A percentile compares a stretch with the other conserved stretches of the same genome.
phyloP scores from a whole-genome alignment of 2,888 invertebrate species.

The Lottia scabra region DNA sequence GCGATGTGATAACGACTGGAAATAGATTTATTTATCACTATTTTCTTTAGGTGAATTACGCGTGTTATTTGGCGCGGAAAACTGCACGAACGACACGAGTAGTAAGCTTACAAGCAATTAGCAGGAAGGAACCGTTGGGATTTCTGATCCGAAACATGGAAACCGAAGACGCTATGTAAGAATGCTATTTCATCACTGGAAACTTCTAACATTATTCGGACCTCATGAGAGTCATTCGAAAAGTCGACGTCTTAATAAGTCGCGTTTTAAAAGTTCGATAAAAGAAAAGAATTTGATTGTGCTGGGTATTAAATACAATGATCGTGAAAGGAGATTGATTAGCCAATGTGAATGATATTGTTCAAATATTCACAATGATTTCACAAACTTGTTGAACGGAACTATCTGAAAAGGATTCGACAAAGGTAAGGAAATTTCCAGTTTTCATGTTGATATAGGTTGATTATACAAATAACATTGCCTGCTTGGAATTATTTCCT shows the following conservation, averaged over 20 bases:
- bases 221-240: background rate
- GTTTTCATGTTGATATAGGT: too few species aligned
- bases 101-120: background rate
- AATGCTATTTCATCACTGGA: background rate
- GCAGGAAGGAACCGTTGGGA: background rate
- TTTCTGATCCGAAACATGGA: background rate
- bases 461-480: too few species aligned
- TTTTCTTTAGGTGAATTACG: background rate
- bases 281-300: background rate
- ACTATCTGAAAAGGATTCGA: background rate
- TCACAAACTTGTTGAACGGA: background rate
- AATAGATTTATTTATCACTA: constrained; percentile 1
- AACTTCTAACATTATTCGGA: background rate
- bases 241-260: background rate
- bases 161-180: background rate
- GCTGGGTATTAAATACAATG: too few species aligned
- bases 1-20: background rate
- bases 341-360: too few species aligned
- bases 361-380: background rate
- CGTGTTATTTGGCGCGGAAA: constrained; percentile 4
- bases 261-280: constrained; percentile 7
- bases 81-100: constrained; percentile 2
- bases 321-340: too few species aligned
- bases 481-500: too few species aligned
- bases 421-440: background rate